Evolutionary conservation across 2,888 invertebrate genomes (phyloP), one percentile per base, ranked within the genome.

Genomic region (Mythimna albipuncta): DNA sequence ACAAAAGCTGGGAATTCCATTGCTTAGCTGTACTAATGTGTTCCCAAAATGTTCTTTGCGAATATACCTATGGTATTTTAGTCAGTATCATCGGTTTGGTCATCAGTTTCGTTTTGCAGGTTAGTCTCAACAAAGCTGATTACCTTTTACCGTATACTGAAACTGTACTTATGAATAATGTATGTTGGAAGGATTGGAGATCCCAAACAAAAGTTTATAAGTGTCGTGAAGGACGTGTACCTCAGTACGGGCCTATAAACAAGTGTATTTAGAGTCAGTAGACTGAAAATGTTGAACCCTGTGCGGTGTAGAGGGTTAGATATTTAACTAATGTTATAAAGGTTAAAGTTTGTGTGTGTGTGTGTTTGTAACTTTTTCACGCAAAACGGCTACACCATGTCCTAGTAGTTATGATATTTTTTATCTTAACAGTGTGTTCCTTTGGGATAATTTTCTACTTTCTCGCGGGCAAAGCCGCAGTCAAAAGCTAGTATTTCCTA

Each of bases 111-210:
- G 38, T 59, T 54, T 21, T 54, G 38, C 6, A 61, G 50, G 66
- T 58, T 35, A 59, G 61, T 54, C 54, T 32, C 47, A 78, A 66
- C 47, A 66, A 72, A 63, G 41, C 57, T 66, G 71, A 68, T 77
- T 78, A 26, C 32, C 32, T 69, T 77, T 66, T 63, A 44, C 44
- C 52, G 59, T 66, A 50, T 52, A 70, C 70, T 69, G 69, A 69
- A 81, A 81, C 72, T 72, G 64, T 69, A 57, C 79, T 52, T 73
- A 80, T 84, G 85, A 84, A 84, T 84, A 84, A 81, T 84, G 85
- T 70, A 84, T 84, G 73, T 69, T 54, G 70, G 55, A 75, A 77
- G 77, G 80, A 80, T 80, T 84, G 58, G 61, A 77, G 55, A 55
- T 68, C 54, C 69, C 62, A 77, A 76, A 80, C 74, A 73, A 79